These are phyloP conservation scores for Delphinus delphis DNA, from an alignment of 2,113 vertebrate genomes.

Conservation along the genomic window DNA sequence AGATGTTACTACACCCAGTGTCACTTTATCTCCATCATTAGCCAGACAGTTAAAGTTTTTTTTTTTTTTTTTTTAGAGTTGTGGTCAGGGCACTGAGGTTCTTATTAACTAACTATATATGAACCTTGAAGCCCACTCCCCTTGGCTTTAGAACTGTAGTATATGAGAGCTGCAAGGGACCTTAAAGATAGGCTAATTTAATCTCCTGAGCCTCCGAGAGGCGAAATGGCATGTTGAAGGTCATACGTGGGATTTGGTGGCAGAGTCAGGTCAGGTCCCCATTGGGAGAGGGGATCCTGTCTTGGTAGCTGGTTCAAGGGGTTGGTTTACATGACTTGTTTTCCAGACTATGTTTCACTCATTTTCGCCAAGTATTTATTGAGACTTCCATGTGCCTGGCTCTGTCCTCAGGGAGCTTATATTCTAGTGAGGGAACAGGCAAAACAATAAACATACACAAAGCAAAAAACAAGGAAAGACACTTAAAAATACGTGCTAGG, in stretches of 20 bases:
- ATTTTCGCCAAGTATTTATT: background rate
- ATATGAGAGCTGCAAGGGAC: background rate
- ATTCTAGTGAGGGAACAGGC: background rate
- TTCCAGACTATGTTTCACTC: background rate
- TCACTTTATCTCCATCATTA: background rate
- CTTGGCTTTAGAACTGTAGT: background rate
- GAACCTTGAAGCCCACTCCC: background rate
- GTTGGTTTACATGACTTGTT: background rate
- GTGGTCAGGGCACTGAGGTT: background rate
- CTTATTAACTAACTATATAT: background rate
- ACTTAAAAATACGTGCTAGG: background rate
- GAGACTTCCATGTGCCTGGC: background rate
- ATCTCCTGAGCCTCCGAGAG: background rate
- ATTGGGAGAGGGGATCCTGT: too few species aligned
- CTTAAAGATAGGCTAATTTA: background rate
- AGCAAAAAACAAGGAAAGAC: background rate
- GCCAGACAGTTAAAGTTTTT: background rate
- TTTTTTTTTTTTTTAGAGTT: background rate
- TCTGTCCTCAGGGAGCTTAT: background rate
- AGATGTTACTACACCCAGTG: background rate
- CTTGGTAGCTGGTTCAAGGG: background rate
- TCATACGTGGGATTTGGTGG: background rate
- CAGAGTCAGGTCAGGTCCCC: background rate
- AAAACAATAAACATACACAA: background rate
- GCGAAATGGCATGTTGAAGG: background rate